Evolutionary conservation across 2,113 vertebrate species (phyloP), one percentile per base, ranked within the genome.

Genomic region (Macquaria ambigua): DNA sequence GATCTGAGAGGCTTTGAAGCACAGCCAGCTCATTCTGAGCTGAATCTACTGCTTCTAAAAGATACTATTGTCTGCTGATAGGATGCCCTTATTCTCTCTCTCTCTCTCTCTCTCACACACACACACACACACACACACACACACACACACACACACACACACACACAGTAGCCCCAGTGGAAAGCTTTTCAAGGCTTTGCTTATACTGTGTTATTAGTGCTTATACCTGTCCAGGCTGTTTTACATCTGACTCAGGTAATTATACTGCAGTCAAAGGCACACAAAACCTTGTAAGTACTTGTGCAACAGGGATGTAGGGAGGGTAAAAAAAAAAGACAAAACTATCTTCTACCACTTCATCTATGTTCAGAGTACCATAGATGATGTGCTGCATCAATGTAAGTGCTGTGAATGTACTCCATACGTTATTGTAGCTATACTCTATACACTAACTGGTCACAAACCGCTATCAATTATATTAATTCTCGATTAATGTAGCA

Each of bases 161-260:
- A 77, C n/a, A 61, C n/a, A 59, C 28, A 72, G 10, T 6, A 31
- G 69, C 43, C 16, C 34, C 28, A 56, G 31, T 64, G 16, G 5
- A 48, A 48, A 31, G 61, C 73, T 55, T 68, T 79, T 48, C 39
- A 28, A 11, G 34, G 41, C 68, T 68, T 53, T 69, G 62, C 66
- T 12, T 64, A 37, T 46, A 77, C 37, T 82, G 9, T 82, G 68
- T 86, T 70, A 83, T 74, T 87, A 84, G 62, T 31, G 48, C n/a
- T 25, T 77, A 70, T 34, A 34, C 53, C 46, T 87, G 39, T 48
- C 18, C 37, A 5, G 66, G 37, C 61, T 37, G 21, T 52, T 81
- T 74, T 46, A n/a, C 37, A 64, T 79, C 55, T 21, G 63, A 61
- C 80, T 77, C 58, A 15, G 8, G 14, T 78, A 58, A 68, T 89